Base-by-base conservation (phyloP, 2,113 vertebrate genomes). In the Chlorodrepanis virens region DNA sequence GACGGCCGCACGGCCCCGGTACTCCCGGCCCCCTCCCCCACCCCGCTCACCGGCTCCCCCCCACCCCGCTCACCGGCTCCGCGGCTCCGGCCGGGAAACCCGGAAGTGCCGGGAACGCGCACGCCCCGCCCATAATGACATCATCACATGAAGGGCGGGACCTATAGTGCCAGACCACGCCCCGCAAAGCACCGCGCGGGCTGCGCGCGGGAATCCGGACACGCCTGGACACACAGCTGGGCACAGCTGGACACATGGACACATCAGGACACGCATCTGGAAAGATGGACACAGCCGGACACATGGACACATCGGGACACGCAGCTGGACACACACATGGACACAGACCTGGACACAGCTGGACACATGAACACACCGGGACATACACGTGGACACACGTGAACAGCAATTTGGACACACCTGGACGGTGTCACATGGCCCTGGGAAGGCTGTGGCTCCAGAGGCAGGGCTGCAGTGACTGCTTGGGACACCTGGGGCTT, bases 381-480 rank as follows among this genome's bases (percentile, higher is more conserved):
- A 45, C 5, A 19, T 35, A 24, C 3, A 37, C 10, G 6, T 35
- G 56, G 20, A 50, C 12, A 33, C 40, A 52, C 8, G 6, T 29
- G 33, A 19, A 47, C 25, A 75, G 3, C 27, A 31, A 28, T 11
- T 2, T 57, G 25, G 33, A 60, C n/a, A 37, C 72, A 11, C 8
- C 7, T 12, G 64, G 18, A 14, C 42, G 4, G 12, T 0, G 3
- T 11, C 22, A 31, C 12, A 18, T 1, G 3, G 37, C 37, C 54
- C 20, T 2, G 1, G n/a, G 39, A 45, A 20, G 3, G n/a, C 47
- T n/a, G 64, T 7, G 3, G 27, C 19, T 53, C 15, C 2, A 1
- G n/a, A 61, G 49, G 22, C 18, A 39, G 49, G 2, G 23, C 40
- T 71, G 54, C 0, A 2, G 45, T 24, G 15, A 14, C 39, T 21